Evolutionary conservation across 2,797 vertebrate species (phyloP).

Genomic region (Helostoma temminkii): DNA sequence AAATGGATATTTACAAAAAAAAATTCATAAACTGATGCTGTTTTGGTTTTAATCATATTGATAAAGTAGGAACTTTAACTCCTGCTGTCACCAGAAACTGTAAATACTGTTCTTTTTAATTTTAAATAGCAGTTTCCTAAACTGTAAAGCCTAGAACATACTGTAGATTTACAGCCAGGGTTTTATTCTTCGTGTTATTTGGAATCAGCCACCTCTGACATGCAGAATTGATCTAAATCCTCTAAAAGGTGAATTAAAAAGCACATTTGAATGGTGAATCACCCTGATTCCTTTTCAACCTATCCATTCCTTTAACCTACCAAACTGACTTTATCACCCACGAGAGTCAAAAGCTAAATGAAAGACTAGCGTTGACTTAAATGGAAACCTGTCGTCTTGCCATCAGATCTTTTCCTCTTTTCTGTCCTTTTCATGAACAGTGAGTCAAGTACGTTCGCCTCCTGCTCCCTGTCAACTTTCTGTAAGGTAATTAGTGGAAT

Average conservation of each 20-base stretch:
- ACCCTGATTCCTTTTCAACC: slow-evolving; percentile 71
- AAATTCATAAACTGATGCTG: neutral
- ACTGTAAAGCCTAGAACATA: slow-evolving; percentile 2
- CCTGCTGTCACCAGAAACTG: slow-evolving; percentile 3
- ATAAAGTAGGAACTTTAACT: slow-evolving; percentile 2
- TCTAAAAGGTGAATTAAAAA: slow-evolving; percentile 54
- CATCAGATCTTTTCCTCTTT: slow-evolving; percentile 76
- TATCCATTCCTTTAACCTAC: slow-evolving; percentile 51
- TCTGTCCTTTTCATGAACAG: slow-evolving; percentile 65
- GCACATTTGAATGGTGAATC: slow-evolving; percentile 61
- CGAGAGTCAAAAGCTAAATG: slow-evolving; percentile 65
- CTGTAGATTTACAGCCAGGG: neutral
- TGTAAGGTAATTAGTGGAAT: slow-evolving; percentile 80
- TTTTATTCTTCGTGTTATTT: slow-evolving; percentile 11
- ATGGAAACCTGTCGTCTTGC: slow-evolving; percentile 76
- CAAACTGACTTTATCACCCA: slow-evolving; percentile 48
- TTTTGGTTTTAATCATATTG: slow-evolving; percentile 8
- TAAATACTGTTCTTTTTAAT: slow-evolving; percentile 14
- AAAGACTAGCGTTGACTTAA: slow-evolving; percentile 70
- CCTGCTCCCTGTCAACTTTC: slow-evolving; percentile 77
- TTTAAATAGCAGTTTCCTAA: neutral
- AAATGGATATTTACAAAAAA: neutral
- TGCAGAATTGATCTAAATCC: slow-evolving; percentile 48
- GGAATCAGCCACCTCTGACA: slow-evolving; percentile 33
- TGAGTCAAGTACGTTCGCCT: slow-evolving; percentile 68